Evolutionary conservation across 2,113 vertebrate genomes (phyloP), one percentile per base, ranked within the genome.

Genomic region (Eublepharis macularius): DNA sequence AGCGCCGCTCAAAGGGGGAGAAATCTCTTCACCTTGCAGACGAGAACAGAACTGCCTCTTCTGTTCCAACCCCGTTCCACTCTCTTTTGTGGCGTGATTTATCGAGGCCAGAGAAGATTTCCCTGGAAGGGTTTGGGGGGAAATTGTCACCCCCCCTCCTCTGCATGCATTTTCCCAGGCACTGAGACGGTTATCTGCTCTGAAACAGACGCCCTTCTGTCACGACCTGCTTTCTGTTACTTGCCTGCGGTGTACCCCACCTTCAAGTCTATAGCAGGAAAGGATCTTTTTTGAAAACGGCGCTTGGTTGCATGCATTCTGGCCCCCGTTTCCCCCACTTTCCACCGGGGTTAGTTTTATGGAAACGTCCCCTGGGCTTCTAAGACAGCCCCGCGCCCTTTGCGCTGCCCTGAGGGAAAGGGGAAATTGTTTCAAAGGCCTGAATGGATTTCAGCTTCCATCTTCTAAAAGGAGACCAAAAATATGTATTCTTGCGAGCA

Each of bases 301-400:
- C 26, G 43, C 63, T 45, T 29, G 69, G 36, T 19, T 21, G 9
- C 72, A 2, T 45, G n/a, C n/a, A n/a, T 26, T 26, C 70, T 45
- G 24, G 11, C 7, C 87, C 66, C 73, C 49, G 3, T 77, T 84
- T 73, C 34, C n/a, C 83, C 1, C 70, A 4, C 72, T 90, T 88
- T 85, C 45, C 60, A 63, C 2, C 0, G 0, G 73, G 41, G 77
- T 72, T 84, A 84, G 72, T 85, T 43, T 51, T 39, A 13, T 51
- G 86, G 82, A n/a, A n/a, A n/a, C n/a, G 91, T 95, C 79, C 66
- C 89, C 88, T 69, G 51, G 77, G 39, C 85, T 93, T 80, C 34
- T 43, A 73, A 82, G 85, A n/a, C 57, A 84, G 32, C 47, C 47
- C 85, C 87, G 82, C 34, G 81, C 24, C 4, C 92, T 86, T 79